Base-by-base conservation (phyloP, 2,113 vertebrate genomes). In the Chlamydotis undulata region DNA sequence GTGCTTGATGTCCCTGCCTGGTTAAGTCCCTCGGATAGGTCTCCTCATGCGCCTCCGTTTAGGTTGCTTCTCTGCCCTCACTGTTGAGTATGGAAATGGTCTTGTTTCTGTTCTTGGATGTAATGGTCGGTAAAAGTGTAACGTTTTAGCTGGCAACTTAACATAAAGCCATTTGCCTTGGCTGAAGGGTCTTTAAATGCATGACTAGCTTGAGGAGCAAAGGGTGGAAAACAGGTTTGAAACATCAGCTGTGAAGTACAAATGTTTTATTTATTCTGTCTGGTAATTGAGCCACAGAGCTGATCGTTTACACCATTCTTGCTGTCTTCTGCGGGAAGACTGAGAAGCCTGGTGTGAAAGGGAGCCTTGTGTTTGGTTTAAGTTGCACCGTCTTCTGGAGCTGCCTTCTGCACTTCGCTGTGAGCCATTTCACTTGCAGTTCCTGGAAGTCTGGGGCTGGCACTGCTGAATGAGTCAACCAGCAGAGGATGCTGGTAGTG, bases 401-500 rank as follows among this genome's bases (percentile, higher is more conserved):
- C 70, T 76, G 77, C 63, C 15, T 79, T 39, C 64, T 74, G 12
- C 8, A 2, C 14, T 69, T 79, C 15, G 7, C 23, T 26, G 2
- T 10, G 23, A 87, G 43, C 87, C 67, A 24, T 61, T 67, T 73
- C 31, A 81, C 25, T 61, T 67, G 47, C 23, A 26, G 29, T 43
- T 74, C 31, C 39, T 83, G 60, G 61, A 50, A 69, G 6, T 61
- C 4, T 69, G 86, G 67, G 73, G 26, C 83, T 37, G 39, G 28
- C 59, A 21, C 11, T 25, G 7, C 70, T 63, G 67, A 61, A 61
- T 23, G 57, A 29, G 29, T 60, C 61, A 89, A 19, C 90, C 82
- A 92, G 82, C 60, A 73, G 94, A 92, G 80, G 70, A 93, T 93
- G 82, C 59, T 83, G 92, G 87, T 85, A 71, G 82, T 9, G 25